Base-by-base conservation (phyloP, 2,797 vertebrate genomes). In the Protosalanx chinensis region DNA sequence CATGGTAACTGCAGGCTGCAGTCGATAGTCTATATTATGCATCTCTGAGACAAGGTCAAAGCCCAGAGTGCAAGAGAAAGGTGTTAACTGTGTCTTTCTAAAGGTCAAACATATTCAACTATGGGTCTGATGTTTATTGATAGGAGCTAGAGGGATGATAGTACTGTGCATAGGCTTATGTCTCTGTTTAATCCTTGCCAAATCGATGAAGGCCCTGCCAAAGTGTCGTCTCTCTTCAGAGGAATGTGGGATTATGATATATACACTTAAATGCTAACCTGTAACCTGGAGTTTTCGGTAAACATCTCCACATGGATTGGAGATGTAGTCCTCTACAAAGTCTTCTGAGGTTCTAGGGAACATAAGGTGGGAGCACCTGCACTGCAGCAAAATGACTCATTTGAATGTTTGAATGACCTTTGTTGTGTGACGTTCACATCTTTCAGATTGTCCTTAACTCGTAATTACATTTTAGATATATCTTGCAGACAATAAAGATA, bases 61-160 rank as follows among this genome's bases (percentile, higher is more conserved):
- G 74, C 79, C 75, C 74, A 71, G 82, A 68, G 68, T 71, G 76
- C 51, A 16, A 74, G 71, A 80, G 79, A 76, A 68, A 69, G 74
- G 59, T 63, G 63, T 67, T 27, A 4, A 51, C 69, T 68, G 46
- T 75, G 76, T 79, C n/a, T 56, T 2, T 33, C 77, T 27, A 88
- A 91, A 91, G 90, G 89, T 92, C 90, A 90, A 86, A 87, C 73
- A 69, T 72, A 91, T 91, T 88, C 80, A 77, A 65, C 70, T 60
- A 74, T 81, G 85, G 82, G 77, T 82, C 75, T 78, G 76, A 88
- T 83, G 80, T 88, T 79, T 73, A 89, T 87, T 84, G 78, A 82
- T 72, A 73, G 80, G 27, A 46, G 70, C 37, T 65, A 13, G 4
- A 1, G 72, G 46, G 76, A 72, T 35, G 66, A 81, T 72, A 76